Percentiles rank a stretch among this genome's conserved stretches.
These are phyloP conservation scores for Spinibarbus caldwelli DNA, from an alignment of 2,797 vertebrate genomes.

Conservation along the genomic window DNA sequence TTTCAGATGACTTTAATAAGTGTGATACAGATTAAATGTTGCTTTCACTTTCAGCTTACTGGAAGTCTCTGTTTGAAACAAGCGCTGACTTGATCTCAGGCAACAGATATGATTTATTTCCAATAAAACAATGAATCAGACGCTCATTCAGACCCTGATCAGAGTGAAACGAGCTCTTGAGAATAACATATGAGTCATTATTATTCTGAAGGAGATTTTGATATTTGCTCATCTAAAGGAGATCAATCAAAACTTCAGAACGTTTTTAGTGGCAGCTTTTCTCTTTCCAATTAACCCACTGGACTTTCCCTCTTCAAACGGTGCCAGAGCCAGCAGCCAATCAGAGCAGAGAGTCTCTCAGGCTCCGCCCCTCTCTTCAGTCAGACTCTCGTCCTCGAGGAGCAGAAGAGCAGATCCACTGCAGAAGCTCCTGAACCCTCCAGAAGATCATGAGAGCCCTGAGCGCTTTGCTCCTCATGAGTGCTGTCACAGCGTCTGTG, in stretches of 20 bases:
- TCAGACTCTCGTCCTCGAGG: not conserved
- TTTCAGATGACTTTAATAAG: not conserved
- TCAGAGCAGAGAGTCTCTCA: slow-evolving; percentile 16
- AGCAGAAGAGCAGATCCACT: not conserved
- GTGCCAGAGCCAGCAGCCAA: slow-evolving; percentile 29
- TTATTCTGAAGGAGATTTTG: not conserved
- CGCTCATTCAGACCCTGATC: not conserved
- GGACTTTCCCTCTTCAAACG: slow-evolving; percentile 4
- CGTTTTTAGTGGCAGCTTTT: not conserved
- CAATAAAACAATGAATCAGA: not conserved
- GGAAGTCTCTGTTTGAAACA: not conserved
- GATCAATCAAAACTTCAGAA: not conserved
- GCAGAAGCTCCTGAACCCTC: not conserved
- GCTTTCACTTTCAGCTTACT: not conserved
- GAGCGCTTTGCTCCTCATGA: slow-evolving; percentile 42
- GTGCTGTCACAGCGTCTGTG: slow-evolving; percentile 15
- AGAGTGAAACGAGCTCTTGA: not conserved
- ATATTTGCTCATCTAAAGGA: too few species aligned
- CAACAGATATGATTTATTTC: not conserved
- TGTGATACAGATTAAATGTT: not conserved
- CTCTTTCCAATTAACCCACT: not conserved
- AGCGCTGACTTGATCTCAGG: not conserved
- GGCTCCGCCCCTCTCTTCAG: not conserved
- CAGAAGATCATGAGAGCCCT: not conserved
- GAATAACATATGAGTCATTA: not conserved